Conservation (phyloP, 2,113 vertebrate genomes). For the Apodemus speciosus region DNA sequence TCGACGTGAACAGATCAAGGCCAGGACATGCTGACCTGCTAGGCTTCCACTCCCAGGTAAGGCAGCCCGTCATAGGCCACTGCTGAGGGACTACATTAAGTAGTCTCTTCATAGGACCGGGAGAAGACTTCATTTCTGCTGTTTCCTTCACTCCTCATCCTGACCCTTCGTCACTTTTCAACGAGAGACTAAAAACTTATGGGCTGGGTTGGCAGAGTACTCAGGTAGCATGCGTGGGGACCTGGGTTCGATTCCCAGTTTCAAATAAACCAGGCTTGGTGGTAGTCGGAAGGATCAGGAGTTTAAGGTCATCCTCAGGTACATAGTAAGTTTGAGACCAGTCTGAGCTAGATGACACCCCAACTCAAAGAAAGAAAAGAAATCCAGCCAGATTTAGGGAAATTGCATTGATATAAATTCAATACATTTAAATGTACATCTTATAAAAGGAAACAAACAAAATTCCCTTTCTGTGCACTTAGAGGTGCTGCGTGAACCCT, state of each 20-base stretch:
- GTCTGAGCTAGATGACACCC: background rate
- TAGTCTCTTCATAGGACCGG: background rate
- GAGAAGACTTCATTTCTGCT: background rate
- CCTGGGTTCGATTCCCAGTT: background rate
- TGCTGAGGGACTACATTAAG: background rate
- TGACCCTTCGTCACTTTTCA: background rate
- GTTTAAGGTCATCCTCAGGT: background rate
- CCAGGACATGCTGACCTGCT: fast-evolving
- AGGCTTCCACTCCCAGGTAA: background rate
- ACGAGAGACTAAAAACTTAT: background rate
- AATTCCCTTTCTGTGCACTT: background rate
- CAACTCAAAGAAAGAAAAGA: background rate
- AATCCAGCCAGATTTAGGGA: background rate
- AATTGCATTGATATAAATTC: background rate
- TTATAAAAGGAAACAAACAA: background rate
- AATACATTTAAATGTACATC: background rate
- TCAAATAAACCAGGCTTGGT: background rate
- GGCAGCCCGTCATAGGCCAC: fast-evolving
- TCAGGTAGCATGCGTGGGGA: no score
- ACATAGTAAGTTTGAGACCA: background rate
- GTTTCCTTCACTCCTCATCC: background rate
- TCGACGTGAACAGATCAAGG: background rate
- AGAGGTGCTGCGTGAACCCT: background rate
- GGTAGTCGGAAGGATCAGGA: background rate
- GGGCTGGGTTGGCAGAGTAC: background rate